Evolutionary conservation across 2,113 vertebrate genomes (phyloP).

Genomic region (Poeciliopsis occidentalis): DNA sequence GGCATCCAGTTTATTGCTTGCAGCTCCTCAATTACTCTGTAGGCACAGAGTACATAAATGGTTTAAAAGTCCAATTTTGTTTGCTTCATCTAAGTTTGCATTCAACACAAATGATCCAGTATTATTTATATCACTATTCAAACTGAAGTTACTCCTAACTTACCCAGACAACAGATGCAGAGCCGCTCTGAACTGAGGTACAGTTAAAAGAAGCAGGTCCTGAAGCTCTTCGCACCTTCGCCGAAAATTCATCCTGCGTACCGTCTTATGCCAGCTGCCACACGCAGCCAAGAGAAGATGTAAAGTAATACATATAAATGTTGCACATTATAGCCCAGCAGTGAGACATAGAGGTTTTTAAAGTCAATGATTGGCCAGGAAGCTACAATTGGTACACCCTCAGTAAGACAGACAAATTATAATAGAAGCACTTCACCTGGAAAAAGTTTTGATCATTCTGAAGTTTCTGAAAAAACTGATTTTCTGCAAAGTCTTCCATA

Average conservation of each 20-base stretch:
- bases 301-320: not conserved
- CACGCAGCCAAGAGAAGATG: not conserved
- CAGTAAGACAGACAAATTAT: not conserved
- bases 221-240: constrained; percentile 56
- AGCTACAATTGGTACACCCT: too few species aligned
- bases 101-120: not conserved
- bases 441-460: constrained; percentile 75
- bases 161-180: constrained; percentile 82
- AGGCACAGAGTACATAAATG: not conserved
- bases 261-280: constrained; percentile 79
- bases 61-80: not conserved
- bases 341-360: not conserved
- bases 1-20: constrained; percentile 75
- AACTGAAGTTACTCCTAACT: not conserved
- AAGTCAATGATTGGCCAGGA: too few species aligned
- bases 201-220: constrained; percentile 68
- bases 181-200: constrained; percentile 83
- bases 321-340: not conserved
- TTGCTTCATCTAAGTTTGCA: not conserved
- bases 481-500: constrained; percentile 80
- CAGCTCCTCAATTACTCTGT: constrained; percentile 82
- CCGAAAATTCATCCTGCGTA: constrained; percentile 48
- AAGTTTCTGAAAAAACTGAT: constrained; percentile 82
- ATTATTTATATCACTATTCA: not conserved
- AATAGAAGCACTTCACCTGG: constrained; percentile 59